Evolutionary conservation across 2,113 vertebrate species (phyloP), one percentile per base, ranked within the genome.

Genomic region (Gallinago media): DNA sequence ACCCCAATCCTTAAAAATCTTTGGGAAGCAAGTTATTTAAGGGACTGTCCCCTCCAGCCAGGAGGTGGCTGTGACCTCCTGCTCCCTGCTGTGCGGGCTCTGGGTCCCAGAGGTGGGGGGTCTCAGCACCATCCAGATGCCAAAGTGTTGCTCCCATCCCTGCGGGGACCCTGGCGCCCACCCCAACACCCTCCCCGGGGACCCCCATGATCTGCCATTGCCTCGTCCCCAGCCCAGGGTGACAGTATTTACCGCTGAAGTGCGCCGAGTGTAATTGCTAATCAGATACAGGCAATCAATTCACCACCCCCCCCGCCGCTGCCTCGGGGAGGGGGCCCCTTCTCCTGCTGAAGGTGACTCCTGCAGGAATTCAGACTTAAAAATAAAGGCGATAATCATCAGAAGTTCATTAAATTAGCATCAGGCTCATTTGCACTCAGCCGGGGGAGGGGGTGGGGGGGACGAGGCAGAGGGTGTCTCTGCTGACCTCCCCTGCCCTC

Each of bases 261-360:
- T 9, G 75, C 42, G 31, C 77, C 22, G 74, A 40, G 10, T 73
- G 58, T 97, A 97, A 98, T 98, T 98, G 96, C 97, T 98, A 98
- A 98, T 98, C 97, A 98, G 96, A 71, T 29, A 12, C 82, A 94
- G 89, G 97, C 97, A 98, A 98, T 98, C 98, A 98, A 78, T 85
- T 61, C 92, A 5, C 13, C 31, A 38, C 52, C 80, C 13, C 31
- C 80, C 84, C 22, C 15, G 17, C 34, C 32, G 5, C 65, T 34
- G 36, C 68, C 56, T 40, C 36, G 32, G 75, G 50, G 92, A 89
- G 76, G 85, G 95, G 96, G 91, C 32, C 71, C 75, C 76, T 96
- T 63, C 89, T 88, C 85, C 73, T 14, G 91, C 95, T 96, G 97
- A 98, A 98, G 98, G 98, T 98, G 98, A 98, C 97, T 98, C 97